Evolutionary conservation across 1,140 invertebrate genomes (phyloP).

Genomic region (Drosophila auraria): DNA sequence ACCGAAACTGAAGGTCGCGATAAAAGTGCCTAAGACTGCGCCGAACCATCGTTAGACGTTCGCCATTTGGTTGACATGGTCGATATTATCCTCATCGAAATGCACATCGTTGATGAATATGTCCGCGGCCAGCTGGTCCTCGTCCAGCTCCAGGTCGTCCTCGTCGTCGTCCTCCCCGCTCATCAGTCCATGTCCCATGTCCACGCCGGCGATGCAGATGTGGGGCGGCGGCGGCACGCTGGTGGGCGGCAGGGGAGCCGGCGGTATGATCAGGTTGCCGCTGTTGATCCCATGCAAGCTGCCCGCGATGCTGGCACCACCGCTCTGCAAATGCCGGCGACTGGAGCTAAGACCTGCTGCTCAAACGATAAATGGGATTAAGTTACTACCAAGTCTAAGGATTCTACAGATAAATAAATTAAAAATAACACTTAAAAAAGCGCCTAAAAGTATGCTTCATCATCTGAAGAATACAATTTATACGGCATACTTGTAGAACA

Average conservation of each 20-base stretch:
- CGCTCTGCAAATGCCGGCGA: conserved; percentile 83
- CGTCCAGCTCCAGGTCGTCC: conserved; percentile 73
- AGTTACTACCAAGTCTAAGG: neutral
- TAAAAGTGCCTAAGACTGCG: conserved; percentile 66
- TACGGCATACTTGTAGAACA: neutral
- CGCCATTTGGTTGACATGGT: conserved; percentile 83
- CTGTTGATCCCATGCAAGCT: conserved; percentile 84
- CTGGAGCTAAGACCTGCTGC: conserved; percentile 81
- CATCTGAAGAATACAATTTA: too few species aligned
- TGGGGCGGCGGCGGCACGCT: conserved; percentile 83
- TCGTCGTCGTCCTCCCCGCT: conserved; percentile 78
- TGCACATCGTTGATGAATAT: conserved; percentile 84
- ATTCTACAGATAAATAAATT: too few species aligned
- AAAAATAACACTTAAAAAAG: too few species aligned
- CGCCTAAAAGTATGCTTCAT: too few species aligned
- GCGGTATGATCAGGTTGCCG: conserved; percentile 80
- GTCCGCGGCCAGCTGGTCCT: conserved; percentile 72
- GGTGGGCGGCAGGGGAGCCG: conserved; percentile 80
- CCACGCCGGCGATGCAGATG: conserved; percentile 81
- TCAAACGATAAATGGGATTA: neutral
- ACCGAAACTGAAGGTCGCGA: conserved; percentile 74
- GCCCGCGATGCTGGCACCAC: conserved; percentile 83
- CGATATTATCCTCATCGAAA: conserved; percentile 81
- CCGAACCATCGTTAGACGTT: conserved; percentile 78
- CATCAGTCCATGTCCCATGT: conserved; percentile 71